Conservation (phyloP, 2,797 vertebrate species). For the Rhodeus uyekii region DNA sequence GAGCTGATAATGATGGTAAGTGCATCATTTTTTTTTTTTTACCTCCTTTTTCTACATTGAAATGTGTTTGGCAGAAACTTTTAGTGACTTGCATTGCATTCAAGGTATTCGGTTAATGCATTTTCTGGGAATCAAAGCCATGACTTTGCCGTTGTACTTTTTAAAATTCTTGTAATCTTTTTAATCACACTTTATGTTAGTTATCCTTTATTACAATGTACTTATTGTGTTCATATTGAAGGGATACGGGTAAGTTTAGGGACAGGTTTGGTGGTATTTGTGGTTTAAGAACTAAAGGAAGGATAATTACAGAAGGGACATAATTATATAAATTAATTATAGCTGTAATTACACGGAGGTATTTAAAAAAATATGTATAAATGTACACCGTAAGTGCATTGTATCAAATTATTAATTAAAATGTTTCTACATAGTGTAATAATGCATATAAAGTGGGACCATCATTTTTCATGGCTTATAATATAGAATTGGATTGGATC, state of each 20-base stretch:
- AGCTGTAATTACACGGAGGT: not conserved
- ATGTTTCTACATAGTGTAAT: not conserved
- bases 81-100: not conserved
- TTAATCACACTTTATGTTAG: not conserved
- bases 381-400: not conserved
- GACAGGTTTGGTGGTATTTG: not conserved
- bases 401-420: not conserved
- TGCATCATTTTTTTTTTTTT: not conserved
- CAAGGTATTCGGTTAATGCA: not conserved
- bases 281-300: not conserved
- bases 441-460: not conserved
- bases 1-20: constrained; percentile 91
- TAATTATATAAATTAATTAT: not conserved
- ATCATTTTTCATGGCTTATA: not conserved
- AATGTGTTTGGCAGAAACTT: not conserved
- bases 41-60: not conserved
- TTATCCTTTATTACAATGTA: not conserved
- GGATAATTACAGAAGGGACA: not conserved
- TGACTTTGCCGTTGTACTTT: not conserved
- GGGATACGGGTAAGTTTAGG: not conserved
- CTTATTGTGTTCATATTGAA: not conserved
- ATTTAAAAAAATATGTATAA: not conserved
- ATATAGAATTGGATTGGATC: not conserved
- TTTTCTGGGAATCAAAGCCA: not conserved
- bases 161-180: not conserved